These are phyloP conservation scores for Leptopilina syphax DNA, from an alignment of 2,888 invertebrate species.

Conservation along the genomic window DNA sequence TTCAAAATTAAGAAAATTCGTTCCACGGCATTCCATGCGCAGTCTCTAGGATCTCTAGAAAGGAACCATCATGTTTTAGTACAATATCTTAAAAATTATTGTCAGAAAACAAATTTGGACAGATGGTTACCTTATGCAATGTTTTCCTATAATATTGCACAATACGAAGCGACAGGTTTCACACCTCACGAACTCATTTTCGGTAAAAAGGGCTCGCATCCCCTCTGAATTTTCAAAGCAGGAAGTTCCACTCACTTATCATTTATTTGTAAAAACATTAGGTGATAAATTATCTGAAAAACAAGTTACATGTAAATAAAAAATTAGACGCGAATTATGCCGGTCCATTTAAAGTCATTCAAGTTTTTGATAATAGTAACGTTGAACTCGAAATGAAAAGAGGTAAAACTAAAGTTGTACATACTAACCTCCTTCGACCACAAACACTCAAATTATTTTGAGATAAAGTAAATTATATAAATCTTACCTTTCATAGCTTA, in stretches of 20 bases:
- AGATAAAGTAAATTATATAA: too few species aligned
- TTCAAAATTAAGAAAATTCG: slow-evolving; percentile 13
- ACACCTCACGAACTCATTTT: background rate
- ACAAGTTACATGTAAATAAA: background rate
- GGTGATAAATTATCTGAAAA: background rate
- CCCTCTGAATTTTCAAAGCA: background rate
- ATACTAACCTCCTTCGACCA: background rate
- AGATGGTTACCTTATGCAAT: slow-evolving; percentile 3
- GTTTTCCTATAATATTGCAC: background rate
- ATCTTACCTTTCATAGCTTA: too few species aligned
- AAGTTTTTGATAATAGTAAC: background rate
- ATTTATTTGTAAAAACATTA: background rate
- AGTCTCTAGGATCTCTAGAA: background rate
- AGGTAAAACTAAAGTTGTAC: background rate
- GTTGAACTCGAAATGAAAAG: background rate
- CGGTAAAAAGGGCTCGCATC: background rate
- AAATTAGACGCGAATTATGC: too few species aligned
- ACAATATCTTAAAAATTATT: background rate
- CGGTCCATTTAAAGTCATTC: background rate
- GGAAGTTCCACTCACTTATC: background rate
- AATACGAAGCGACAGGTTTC: background rate
- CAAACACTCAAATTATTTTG: background rate
- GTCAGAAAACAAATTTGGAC: background rate
- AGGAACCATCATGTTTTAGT: background rate
- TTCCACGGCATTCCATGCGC: background rate